Evolutionary conservation across 64 coral and sea anemone genomes (phyloP).

Genomic region (Stylophora pistillata): DNA sequence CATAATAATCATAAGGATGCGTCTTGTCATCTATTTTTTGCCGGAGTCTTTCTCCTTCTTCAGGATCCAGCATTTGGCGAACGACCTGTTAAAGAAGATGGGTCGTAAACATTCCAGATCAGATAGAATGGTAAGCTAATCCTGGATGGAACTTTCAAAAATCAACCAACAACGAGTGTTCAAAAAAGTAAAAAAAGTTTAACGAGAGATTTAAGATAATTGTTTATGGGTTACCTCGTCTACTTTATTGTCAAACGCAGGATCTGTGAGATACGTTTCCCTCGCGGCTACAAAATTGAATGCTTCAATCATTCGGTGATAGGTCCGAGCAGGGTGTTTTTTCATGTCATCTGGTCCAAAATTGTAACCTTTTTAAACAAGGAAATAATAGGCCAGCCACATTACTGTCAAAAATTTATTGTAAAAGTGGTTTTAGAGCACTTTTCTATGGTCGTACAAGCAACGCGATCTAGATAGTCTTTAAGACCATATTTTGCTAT

Average conservation of each 20-base stretch:
- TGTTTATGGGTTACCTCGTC: constrained; percentile 27
- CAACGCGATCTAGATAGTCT: too few species aligned
- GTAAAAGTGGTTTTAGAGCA: too few species aligned
- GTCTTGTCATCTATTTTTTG: constrained; percentile 29
- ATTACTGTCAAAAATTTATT: background rate
- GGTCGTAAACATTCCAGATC: background rate
- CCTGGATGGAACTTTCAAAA: background rate
- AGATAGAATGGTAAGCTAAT: background rate
- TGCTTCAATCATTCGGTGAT: constrained; percentile 88
- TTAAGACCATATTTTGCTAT: background rate
- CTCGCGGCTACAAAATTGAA: constrained; percentile 79
- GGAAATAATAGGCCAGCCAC: background rate
- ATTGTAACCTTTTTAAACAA: constrained; percentile 44
- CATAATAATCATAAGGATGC: constrained; percentile 50
- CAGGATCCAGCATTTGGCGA: constrained; percentile 32
- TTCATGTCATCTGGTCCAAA: constrained; percentile 54
- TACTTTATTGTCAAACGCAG: constrained; percentile 12
- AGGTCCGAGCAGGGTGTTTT: constrained; percentile 42
- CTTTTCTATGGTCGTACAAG: too few species aligned
- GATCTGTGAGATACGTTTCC: constrained; percentile 76
- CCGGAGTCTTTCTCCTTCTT: constrained; percentile 30
- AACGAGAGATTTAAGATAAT: background rate
- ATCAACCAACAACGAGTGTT: too few species aligned
- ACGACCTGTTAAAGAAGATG: constrained; percentile 8
- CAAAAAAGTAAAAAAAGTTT: too few species aligned